phyloP scores from a whole-genome alignment of 1,140 invertebrate species.

The roundworm (Caenorhabditis elegans) region WBcel235 BX284602.5:1133501-1134000 shows the following conservation, averaged over 20 bases:
- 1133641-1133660: not conserved
- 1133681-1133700: not conserved
- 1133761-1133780: not conserved
- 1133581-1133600: too few species aligned
- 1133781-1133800: not conserved
- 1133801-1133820: not conserved
- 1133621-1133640: not conserved
- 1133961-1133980: not conserved
- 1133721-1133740: not conserved
- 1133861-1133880: not conserved
- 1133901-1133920: not conserved
- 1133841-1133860: not conserved
- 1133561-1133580: not conserved
- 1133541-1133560: not conserved
- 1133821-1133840: not conserved
- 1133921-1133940: not conserved
- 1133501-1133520: not conserved
- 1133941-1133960: not conserved
- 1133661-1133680: not conserved
- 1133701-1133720: not conserved
- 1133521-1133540: not conserved
- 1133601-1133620: not conserved
- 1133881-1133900: not conserved
- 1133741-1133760: not conserved
- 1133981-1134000: not conserved